Evolutionary conservation across 2,888 invertebrate genomes (phyloP).

Genomic region (Cetonia aurata): DNA sequence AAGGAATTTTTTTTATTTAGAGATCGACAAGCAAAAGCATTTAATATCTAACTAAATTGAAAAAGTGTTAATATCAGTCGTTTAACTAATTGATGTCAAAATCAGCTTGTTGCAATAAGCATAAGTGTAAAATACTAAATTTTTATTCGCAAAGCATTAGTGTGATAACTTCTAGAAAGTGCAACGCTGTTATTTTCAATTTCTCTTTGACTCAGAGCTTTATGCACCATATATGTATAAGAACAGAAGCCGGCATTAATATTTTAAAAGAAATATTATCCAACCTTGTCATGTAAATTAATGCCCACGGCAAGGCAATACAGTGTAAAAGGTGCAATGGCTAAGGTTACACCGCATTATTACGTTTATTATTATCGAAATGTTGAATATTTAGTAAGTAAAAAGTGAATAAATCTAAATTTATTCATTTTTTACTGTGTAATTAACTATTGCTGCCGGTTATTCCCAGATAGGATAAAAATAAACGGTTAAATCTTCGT

Average conservation of each 20-base stretch:
- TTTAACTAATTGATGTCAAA: no score
- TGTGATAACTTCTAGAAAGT: neutral
- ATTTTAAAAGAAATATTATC: constrained; percentile 1
- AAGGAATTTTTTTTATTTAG: neutral
- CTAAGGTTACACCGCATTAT: neutral
- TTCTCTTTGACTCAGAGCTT: neutral
- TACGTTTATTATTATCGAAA: no score
- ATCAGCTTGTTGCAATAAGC: no score
- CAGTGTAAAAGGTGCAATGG: neutral
- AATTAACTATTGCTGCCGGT: no score
- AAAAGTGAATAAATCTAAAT: no score
- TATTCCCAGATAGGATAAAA: no score
- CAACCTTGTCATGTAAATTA: neutral
- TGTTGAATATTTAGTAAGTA: no score
- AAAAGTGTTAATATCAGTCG: no score
- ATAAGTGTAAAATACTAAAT: no score
- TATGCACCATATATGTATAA: neutral
- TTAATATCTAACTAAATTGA: neutral
- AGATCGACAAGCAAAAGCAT: neutral
- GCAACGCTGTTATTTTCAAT: neutral
- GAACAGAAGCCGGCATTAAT: neutral
- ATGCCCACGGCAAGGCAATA: neutral
- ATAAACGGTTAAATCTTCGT: no score
- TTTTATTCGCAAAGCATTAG: neutral
- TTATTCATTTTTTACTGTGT: no score